Conservation (phyloP, 2,888 invertebrate species). For the Poecilobothrus nobilitatus region DNA sequence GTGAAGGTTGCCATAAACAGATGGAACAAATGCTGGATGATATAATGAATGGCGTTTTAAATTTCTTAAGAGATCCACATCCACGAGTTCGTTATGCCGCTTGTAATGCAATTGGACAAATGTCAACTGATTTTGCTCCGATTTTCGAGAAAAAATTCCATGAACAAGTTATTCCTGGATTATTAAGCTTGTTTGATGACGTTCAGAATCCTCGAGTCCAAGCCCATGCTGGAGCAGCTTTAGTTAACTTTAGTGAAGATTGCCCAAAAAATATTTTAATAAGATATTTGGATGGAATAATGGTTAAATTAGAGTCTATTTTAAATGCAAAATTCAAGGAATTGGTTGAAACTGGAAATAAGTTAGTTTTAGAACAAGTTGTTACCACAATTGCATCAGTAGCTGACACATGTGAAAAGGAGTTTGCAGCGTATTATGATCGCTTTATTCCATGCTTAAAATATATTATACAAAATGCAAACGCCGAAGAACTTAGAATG, state of each 20-base stretch:
- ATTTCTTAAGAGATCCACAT: constrained; percentile 68
- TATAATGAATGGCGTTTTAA: constrained; percentile 84
- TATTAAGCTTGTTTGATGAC: constrained; percentile 82
- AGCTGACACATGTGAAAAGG: constrained; percentile 95
- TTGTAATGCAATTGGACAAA: constrained; percentile 97
- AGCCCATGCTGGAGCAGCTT: constrained; percentile 80
- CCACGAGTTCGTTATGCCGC: constrained; percentile 73
- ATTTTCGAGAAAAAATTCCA: constrained; percentile 97
- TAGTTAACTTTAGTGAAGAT: constrained; percentile 99
- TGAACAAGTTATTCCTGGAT: constrained; percentile 84
- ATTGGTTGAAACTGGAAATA: constrained; percentile 87
- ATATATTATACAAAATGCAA: constrained; percentile 93
- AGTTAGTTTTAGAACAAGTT: constrained; percentile 88
- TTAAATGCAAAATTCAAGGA: constrained; percentile 90
- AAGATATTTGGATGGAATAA: constrained; percentile 82
- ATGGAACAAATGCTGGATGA: constrained; percentile 93
- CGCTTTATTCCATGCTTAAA: constrained; percentile 89
- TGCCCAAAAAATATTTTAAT: constrained; percentile 91
- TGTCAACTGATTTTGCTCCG: constrained; percentile 98
- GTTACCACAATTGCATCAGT: constrained; percentile 98
- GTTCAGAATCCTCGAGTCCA: constrained; percentile 84
- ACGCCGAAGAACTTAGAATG: constrained; percentile 76
- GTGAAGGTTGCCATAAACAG: constrained; percentile 97
- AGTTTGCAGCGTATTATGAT: constrained; percentile 91
- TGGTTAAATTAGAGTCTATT: constrained; percentile 82